Evolutionary conservation across 92 coral and sea anemone species (phyloP).

Genomic region (Palythoa heliodiscus): DNA sequence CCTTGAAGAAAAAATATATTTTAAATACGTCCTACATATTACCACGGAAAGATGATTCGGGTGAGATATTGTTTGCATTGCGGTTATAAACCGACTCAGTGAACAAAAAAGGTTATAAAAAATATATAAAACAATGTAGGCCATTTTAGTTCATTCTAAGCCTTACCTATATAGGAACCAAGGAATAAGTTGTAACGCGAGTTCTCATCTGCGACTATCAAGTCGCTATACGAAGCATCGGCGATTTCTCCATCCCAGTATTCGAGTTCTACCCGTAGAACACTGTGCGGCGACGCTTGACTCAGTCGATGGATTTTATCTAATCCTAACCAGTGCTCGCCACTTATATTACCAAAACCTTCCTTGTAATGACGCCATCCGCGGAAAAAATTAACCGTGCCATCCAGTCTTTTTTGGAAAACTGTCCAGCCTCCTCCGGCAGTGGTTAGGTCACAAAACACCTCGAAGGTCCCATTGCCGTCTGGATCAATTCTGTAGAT

Average conservation of each 20-base stretch:
- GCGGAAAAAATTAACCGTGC: slow-evolving; percentile 44
- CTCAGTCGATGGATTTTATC: slow-evolving; percentile 40
- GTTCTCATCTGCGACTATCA: slow-evolving; percentile 29
- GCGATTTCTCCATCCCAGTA: neutral
- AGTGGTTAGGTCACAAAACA: slow-evolving; percentile 38
- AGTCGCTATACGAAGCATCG: slow-evolving; percentile 3
- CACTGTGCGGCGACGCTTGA: neutral
- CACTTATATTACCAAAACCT: slow-evolving; percentile 31
- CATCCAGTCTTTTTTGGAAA: slow-evolving; percentile 39
- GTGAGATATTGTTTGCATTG: too few species aligned
- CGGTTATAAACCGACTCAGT: too few species aligned
- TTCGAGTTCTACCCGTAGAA: slow-evolving; percentile 22
- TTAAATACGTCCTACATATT: neutral
- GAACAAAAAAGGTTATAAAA: too few species aligned
- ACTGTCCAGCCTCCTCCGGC: slow-evolving; percentile 47
- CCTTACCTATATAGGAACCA: slow-evolving; percentile 21
- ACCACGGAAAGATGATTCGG: too few species aligned
- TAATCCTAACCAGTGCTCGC: slow-evolving; percentile 45
- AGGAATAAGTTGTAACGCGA: neutral
- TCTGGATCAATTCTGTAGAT: slow-evolving; percentile 46
- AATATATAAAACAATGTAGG: too few species aligned
- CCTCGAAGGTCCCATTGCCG: slow-evolving; percentile 39
- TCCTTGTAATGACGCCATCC: slow-evolving; percentile 38
- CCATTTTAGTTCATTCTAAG: neutral
- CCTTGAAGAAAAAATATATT: too few species aligned